These are phyloP conservation scores for Brachypteracias leptosomus DNA, from an alignment of 2,113 vertebrate genomes.

Conservation along the genomic window DNA sequence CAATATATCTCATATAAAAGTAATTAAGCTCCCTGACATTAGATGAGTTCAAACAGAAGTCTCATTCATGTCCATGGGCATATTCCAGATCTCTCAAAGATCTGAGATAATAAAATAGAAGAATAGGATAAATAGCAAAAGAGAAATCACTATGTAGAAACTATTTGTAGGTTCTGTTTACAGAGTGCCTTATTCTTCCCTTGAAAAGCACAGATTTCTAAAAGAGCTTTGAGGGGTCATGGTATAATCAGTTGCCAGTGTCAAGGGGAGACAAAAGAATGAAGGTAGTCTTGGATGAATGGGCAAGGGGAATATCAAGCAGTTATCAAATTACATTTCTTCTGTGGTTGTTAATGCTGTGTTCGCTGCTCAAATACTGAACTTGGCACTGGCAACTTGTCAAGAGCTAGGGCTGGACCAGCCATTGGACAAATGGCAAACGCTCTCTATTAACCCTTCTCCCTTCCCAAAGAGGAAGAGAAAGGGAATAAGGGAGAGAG, in stretches of 20 bases:
- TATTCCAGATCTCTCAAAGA: background rate
- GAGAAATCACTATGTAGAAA: background rate
- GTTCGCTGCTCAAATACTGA: background rate
- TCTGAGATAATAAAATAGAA: background rate
- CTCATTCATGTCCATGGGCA: background rate
- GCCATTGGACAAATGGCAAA: background rate
- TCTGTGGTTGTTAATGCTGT: constrained; percentile 2
- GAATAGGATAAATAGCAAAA: background rate
- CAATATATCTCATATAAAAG: background rate
- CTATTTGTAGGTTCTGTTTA: constrained; percentile 22
- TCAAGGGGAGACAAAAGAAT: constrained; percentile 14
- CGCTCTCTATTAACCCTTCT: background rate
- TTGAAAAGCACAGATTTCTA: constrained; percentile 23
- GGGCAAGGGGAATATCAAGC: constrained; percentile 7
- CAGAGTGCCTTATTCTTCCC: background rate
- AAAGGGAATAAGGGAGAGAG: background rate
- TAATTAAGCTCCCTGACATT: background rate
- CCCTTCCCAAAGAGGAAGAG: background rate
- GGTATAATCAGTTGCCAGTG: constrained; percentile 12
- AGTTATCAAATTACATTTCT: background rate
- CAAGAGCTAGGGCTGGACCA: background rate
- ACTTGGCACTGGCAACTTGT: background rate
- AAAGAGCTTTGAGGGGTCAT: constrained; percentile 24
- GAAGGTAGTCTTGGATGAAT: constrained; percentile 13
- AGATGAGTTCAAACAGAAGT: background rate